phyloP scores from a whole-genome alignment of 2,888 invertebrate genomes.

The Enchytraeus crypticus region DNA sequence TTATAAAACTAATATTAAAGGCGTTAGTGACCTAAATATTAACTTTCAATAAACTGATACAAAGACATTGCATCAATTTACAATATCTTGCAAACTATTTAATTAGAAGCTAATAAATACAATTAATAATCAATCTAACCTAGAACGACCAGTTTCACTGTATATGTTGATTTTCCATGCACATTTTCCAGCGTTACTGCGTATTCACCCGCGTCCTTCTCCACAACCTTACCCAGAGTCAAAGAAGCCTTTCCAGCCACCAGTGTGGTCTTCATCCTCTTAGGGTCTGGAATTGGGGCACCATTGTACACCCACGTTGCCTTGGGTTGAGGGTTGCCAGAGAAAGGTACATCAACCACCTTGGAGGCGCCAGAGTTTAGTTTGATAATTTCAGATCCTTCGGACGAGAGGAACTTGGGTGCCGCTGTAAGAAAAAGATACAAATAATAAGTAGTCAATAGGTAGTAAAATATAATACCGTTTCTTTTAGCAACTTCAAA shows the following conservation, averaged over 20 bases:
- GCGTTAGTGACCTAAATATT: no score
- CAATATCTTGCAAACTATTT: no score
- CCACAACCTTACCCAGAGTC: conserved; percentile 25
- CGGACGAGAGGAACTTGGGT: conserved; percentile 22
- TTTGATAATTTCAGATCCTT: conserved; percentile 23
- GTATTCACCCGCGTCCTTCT: conserved; percentile 28
- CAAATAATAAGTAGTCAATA: no score
- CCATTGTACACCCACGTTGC: conserved; percentile 30
- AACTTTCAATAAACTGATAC: no score
- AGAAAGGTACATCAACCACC: conserved; percentile 28
- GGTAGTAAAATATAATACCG: no score
- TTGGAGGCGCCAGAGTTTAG: conserved; percentile 26
- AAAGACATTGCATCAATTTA: no score
- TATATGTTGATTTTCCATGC: conserved; percentile 23
- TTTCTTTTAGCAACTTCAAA: no score
- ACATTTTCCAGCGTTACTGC: conserved; percentile 29
- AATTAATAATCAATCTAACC: conserved; percentile 53
- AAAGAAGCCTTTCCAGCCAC: conserved; percentile 25
- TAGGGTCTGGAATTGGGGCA: conserved; percentile 13
- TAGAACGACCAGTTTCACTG: conserved; percentile 39
- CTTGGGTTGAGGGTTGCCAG: conserved; percentile 28
- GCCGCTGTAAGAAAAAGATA: conserved; percentile 19
- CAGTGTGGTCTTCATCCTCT: conserved; percentile 9
- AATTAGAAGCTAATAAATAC: no score
- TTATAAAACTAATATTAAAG: no score